These are phyloP conservation scores for Strix uralensis DNA, from an alignment of 2,113 vertebrate species.

Conservation along the genomic window DNA sequence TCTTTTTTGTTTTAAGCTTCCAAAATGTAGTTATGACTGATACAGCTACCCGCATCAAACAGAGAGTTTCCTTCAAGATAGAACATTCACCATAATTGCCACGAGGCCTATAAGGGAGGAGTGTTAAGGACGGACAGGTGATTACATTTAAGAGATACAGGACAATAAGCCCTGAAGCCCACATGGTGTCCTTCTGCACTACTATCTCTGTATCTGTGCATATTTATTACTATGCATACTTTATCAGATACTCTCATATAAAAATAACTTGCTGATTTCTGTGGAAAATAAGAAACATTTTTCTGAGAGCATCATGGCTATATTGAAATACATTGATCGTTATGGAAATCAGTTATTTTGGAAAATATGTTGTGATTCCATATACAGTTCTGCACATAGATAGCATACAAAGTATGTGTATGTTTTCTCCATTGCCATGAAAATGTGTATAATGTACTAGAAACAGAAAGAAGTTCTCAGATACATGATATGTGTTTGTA, in stretches of 20 bases:
- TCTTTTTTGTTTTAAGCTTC: background rate
- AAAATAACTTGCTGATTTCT: background rate
- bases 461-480: background rate
- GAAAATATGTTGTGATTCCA: background rate
- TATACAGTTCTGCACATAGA: background rate
- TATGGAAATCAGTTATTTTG: background rate
- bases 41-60: background rate
- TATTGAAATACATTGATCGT: background rate
- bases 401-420: accelerated
- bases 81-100: background rate
- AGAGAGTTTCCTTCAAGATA: background rate
- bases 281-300: background rate
- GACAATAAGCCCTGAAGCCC: background rate
- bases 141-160: accelerated
- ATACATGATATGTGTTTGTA: background rate
- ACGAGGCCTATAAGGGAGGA: background rate
- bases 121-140: accelerated
- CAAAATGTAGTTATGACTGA: background rate
- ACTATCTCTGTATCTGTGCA: background rate
- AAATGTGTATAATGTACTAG: background rate
- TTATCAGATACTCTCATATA: background rate
- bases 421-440: background rate
- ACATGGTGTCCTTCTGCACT: background rate
- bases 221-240: background rate
- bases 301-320: background rate